Evolutionary conservation across 2,113 vertebrate genomes (phyloP).

Genomic region (Albula goreensis): DNA sequence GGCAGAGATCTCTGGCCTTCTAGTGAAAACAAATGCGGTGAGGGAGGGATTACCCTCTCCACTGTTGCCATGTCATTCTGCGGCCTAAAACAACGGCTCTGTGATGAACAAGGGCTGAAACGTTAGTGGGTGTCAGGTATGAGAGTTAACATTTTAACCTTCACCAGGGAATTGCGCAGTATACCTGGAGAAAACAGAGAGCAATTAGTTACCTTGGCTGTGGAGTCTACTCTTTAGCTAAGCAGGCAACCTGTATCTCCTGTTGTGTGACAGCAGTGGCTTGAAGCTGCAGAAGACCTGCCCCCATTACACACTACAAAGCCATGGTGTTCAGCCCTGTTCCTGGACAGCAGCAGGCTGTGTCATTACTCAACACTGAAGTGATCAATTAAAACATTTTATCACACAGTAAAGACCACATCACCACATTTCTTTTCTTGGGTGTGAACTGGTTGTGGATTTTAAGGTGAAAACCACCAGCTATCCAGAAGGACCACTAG

Average conservation of each 20-base stretch:
- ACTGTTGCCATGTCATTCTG: neutral
- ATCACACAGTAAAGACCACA: neutral
- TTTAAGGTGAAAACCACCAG: too few relatives aligned
- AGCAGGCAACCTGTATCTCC: neutral
- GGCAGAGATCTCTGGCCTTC: neutral
- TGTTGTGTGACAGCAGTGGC: too few relatives aligned
- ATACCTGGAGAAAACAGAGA: too few relatives aligned
- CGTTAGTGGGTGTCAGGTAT: too few relatives aligned
- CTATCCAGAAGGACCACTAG: too few relatives aligned
- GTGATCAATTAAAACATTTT: neutral
- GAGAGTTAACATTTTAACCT: neutral
- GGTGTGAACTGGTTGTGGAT: too few relatives aligned
- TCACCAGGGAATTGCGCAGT: too few relatives aligned
- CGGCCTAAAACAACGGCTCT: neutral
- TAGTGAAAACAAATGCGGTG: neutral
- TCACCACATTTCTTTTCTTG: too few relatives aligned
- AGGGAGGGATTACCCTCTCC: neutral
- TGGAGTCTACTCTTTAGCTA: neutral
- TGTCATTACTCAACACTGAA: too few relatives aligned
- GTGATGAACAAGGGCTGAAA: neutral
- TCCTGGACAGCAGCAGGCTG: neutral
- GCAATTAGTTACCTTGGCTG: neutral
- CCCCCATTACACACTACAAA: neutral
- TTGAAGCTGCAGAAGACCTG: too few relatives aligned
- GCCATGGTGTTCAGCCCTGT: neutral